Evolutionary conservation across 2,888 invertebrate genomes (phyloP).

Genomic region (Habrosyne pyritoides): DNA sequence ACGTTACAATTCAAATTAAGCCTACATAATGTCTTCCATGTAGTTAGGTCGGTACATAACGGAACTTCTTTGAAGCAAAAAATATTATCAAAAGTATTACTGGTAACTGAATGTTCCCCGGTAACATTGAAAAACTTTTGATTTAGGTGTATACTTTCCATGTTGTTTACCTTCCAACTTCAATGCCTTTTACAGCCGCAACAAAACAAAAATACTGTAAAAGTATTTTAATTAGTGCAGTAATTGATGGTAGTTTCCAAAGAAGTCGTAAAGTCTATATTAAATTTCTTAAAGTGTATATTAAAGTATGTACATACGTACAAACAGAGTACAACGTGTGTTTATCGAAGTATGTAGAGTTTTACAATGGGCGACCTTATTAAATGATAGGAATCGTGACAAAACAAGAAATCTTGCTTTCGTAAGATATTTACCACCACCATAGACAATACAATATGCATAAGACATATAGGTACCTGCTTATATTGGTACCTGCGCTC

Average conservation of each 20-base stretch:
- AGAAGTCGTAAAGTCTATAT: too few species aligned
- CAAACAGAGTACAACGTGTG: too few species aligned
- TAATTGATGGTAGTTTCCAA: not conserved
- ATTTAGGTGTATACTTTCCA: conserved; percentile 28
- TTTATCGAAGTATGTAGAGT: too few species aligned
- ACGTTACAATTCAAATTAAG: not conserved
- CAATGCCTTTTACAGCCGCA: conserved; percentile 19
- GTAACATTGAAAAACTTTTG: conserved; percentile 18
- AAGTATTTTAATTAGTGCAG: conserved; percentile 35
- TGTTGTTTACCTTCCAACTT: conserved; percentile 24
- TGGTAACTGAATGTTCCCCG: conserved; percentile 9
- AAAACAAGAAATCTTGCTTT: not conserved
- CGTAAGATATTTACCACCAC: not conserved
- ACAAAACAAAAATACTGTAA: conserved; percentile 32
- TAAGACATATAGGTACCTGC: conserved; percentile 19
- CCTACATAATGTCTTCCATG: not conserved
- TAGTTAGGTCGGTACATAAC: too few species aligned
- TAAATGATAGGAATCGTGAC: too few species aligned
- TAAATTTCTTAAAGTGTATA: too few species aligned
- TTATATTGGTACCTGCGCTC: conserved; percentile 1
- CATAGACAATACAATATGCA: not conserved
- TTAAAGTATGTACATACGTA: too few species aligned
- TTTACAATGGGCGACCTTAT: too few species aligned
- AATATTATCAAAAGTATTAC: not conserved
- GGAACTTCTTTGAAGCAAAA: not conserved